Evolutionary conservation across 2,797 vertebrate species (phyloP).

Genomic region (Taeniopygia guttata): DNA sequence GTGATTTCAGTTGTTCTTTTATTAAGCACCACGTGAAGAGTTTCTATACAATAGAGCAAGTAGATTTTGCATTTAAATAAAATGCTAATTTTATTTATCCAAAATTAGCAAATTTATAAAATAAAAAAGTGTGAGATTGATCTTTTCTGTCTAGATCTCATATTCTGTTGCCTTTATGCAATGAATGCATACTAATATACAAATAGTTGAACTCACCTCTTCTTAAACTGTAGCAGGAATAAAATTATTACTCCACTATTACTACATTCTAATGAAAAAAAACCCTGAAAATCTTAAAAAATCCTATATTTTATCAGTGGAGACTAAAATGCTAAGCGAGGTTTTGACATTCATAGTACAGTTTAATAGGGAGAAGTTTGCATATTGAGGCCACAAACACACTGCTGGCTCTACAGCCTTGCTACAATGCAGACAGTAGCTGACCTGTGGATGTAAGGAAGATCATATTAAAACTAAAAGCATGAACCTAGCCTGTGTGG

Average conservation of each 20-base stretch:
- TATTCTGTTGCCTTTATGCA: background rate
- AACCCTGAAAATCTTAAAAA: background rate
- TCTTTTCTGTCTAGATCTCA: background rate
- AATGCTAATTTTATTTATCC: background rate
- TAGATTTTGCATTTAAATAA: background rate
- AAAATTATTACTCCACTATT: background rate
- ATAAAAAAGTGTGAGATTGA: background rate
- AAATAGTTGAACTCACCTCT: background rate
- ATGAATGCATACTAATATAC: background rate
- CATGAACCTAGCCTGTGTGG: fast-evolving
- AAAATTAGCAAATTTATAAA: background rate
- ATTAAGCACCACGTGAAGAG: background rate
- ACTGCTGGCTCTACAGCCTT: background rate
- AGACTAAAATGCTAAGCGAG: background rate
- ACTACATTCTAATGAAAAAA: background rate
- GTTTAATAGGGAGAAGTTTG: background rate
- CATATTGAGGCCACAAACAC: background rate
- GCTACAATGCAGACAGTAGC: background rate
- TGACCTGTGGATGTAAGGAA: background rate
- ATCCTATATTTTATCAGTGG: background rate
- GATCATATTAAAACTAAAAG: background rate
- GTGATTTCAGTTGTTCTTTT: background rate
- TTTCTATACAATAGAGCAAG: background rate
- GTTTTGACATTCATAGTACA: background rate
- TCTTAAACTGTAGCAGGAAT: background rate